Percentiles rank a stretch among this genome's conserved stretches.
phyloP scores from a whole-genome alignment of 35 echinoderm and acorn worm species.

The Heliocidaris tuberculata region DNA sequence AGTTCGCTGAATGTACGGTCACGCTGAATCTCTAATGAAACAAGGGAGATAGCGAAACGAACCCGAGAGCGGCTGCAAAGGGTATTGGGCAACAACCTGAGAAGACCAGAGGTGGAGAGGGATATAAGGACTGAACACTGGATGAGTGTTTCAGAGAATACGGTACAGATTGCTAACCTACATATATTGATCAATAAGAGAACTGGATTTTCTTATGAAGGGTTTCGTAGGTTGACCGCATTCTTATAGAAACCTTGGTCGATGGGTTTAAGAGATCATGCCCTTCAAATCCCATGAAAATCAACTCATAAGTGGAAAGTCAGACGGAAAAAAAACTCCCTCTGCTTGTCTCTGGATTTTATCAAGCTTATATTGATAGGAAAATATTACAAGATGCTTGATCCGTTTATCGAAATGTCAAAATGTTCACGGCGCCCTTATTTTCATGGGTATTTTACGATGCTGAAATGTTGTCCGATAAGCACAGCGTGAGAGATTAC shows the following conservation, averaged over 20 bases:
- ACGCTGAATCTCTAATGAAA: conserved; percentile 7
- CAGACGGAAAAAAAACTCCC: neutral
- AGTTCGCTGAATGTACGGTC: conserved; percentile 7
- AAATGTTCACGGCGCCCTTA: neutral
- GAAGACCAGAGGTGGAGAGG: neutral
- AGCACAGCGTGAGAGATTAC: neutral
- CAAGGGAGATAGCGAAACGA: neutral
- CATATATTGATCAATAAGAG: neutral
- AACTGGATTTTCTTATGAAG: neutral
- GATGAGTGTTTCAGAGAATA: neutral
- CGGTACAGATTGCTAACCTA: neutral
- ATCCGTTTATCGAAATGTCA: neutral
- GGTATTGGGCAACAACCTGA: neutral
- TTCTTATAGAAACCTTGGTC: neutral
- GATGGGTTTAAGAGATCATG: no score
- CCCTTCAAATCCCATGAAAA: neutral
- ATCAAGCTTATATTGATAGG: neutral
- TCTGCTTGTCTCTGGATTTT: neutral
- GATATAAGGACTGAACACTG: neutral
- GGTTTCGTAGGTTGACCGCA: neutral
- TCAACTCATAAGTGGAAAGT: neutral
- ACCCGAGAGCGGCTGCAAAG: neutral
- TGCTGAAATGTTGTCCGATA: neutral
- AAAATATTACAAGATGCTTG: neutral
- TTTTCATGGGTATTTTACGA: conserved; percentile 8